Evolutionary conservation across 37 sponge, comb jelly and placozoan species (phyloP), one percentile per base, ranked within the genome.

Genomic region (Spongilla lacustris): DNA sequence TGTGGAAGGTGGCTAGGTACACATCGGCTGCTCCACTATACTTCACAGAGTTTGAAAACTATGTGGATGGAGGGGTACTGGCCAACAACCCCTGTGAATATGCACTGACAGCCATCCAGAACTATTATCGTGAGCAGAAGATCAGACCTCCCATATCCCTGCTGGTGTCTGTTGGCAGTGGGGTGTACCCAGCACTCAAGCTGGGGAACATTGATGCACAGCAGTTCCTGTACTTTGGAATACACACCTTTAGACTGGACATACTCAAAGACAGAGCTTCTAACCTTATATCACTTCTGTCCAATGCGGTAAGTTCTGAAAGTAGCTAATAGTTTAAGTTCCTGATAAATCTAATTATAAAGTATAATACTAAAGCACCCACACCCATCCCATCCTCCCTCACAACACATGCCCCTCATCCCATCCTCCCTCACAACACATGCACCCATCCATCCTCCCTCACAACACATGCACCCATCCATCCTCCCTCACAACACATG

Each of bases 51-150:
- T 81, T 36, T 66, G 82, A 50, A 9, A 36, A 87, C 68, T 87
- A 87, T 50, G 81, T 87, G 23, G 81, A 80, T 66, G 88, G 80
- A 31, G 79, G 80, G 25, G 27, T 87, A 0, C 66, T 81, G 46
- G 88, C 88, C 68, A 87, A 87, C 68, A 87, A 87, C 19, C 85
- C 85, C 37, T 67, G 69, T 48, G 36, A 50, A n/a, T 35, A 48
- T 76, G 85, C 68, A 14, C 69, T 85, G 26, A 85, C 85, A 0
- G 50, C 29, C 27, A 85, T 85, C 36, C 85, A 85, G 29, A 70
- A 88, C 46, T 92, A 73, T 78, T 82, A 88, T 32, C 49, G 84
- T 5, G 80, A 48, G 22, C 36, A 69, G 25, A 84, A 84, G 49
- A 24, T 79, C 48, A 87, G 66, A 48, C 32, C 32, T 75, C 76